These are phyloP conservation scores for Drosophila nikananu DNA, from an alignment of 1,140 invertebrate species.

Conservation along the genomic window DNA sequence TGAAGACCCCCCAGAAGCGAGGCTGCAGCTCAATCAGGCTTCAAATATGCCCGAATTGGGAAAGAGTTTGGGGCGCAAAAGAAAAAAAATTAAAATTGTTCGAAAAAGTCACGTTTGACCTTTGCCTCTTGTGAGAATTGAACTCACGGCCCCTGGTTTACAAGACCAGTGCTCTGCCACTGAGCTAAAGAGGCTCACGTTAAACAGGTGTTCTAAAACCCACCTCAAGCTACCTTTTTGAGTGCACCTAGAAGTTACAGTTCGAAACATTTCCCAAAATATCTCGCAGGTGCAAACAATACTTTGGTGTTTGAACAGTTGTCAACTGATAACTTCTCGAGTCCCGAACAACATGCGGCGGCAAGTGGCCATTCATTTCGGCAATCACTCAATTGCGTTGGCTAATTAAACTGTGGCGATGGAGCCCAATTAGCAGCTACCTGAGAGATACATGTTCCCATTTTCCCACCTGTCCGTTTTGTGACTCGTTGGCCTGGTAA, in stretches of 20 bases:
- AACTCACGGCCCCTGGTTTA: slow-evolving; percentile 97
- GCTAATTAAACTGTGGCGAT: slow-evolving; percentile 45
- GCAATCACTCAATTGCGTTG: slow-evolving; percentile 33
- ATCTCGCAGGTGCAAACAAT: slow-evolving; percentile 10
- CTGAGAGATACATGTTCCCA: slow-evolving; percentile 30
- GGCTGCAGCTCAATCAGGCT: slow-evolving; percentile 33
- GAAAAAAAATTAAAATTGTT: background rate
- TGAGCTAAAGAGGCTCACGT: slow-evolving; percentile 93
- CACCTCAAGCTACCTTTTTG: background rate
- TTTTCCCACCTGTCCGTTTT: slow-evolving; percentile 20
- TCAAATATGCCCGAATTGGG: slow-evolving; percentile 36
- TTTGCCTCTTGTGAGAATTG: slow-evolving; percentile 93
- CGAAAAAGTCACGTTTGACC: background rate
- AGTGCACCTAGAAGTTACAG: background rate
- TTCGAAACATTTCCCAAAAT: background rate
- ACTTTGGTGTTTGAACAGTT: slow-evolving; percentile 36
- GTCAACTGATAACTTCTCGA: slow-evolving; percentile 36
- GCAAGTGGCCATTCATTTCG: slow-evolving; percentile 35
- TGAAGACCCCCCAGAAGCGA: slow-evolving; percentile 23
- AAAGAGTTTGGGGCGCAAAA: background rate
- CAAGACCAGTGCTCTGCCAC: slow-evolving; percentile 97
- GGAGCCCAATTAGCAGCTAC: slow-evolving; percentile 40
- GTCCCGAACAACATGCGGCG: background rate
- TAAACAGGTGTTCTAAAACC: background rate
- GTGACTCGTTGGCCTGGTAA: slow-evolving; percentile 25